Evolutionary conservation across 92 coral and sea anemone genomes (phyloP).

Genomic region (Bergia sp.): DNA sequence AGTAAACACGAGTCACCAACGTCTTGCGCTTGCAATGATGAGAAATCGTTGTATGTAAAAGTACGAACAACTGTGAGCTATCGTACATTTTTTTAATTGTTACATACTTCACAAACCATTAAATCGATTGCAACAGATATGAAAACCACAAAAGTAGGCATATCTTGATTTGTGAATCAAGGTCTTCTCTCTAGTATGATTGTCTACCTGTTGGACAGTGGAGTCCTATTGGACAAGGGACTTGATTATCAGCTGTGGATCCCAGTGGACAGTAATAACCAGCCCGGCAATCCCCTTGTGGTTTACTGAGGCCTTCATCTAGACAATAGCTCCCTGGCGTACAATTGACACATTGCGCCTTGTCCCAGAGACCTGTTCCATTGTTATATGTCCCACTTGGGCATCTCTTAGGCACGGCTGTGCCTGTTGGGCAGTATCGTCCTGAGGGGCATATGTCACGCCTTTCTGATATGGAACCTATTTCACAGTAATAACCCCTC

Average conservation of each 20-base stretch:
- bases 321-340: conserved; percentile 90
- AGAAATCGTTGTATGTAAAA: neutral
- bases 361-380: conserved; percentile 78
- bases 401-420: conserved; percentile 76
- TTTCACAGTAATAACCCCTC: conserved; percentile 81
- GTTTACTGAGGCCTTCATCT: conserved; percentile 70
- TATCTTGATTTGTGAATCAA: too few species aligned
- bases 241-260: conserved; percentile 69
- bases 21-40: neutral
- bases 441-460: conserved; percentile 83
- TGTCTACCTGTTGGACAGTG: conserved; percentile 90
- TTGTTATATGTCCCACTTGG: conserved; percentile 90
- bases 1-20: neutral
- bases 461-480: conserved; percentile 63
- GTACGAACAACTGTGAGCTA: neutral
- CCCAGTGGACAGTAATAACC: conserved; percentile 94
- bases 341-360: conserved; percentile 83
- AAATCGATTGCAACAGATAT: neutral
- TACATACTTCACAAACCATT: neutral
- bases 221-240: conserved; percentile 88
- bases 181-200: neutral
- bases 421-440: conserved; percentile 86
- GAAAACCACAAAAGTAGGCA: neutral
- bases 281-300: conserved; percentile 81
- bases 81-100: too few species aligned